Evolutionary conservation across 1,140 invertebrate species (phyloP).

Genomic region (Calephelis virginiensis): DNA sequence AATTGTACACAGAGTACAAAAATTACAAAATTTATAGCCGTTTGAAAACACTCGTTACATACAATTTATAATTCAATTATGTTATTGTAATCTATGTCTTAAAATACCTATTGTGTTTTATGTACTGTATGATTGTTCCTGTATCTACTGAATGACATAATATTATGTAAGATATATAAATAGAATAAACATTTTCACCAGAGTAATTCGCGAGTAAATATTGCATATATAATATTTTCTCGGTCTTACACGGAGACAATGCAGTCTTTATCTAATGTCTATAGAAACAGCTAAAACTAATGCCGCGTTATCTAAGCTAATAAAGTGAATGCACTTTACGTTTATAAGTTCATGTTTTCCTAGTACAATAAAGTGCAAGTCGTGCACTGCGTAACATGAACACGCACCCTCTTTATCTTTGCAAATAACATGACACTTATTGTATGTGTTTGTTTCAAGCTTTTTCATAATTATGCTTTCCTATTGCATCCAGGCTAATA

Average conservation of each 20-base stretch:
- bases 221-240: background rate
- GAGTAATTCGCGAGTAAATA: background rate
- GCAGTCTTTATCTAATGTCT: background rate
- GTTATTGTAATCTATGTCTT: too few relatives aligned
- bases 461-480: background rate
- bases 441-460: conserved; percentile 1
- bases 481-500: background rate
- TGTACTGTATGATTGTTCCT: too few relatives aligned
- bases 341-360: conserved; percentile 13
- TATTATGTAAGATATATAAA: too few relatives aligned
- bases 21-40: too few relatives aligned
- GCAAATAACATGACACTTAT: background rate
- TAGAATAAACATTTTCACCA: too few relatives aligned
- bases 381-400: conserved; percentile 2
- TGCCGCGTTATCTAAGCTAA: conserved; percentile 12
- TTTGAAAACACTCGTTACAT: too few relatives aligned
- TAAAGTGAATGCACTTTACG: conserved; percentile 15
- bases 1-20: too few relatives aligned
- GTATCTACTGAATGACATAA: too few relatives aligned
- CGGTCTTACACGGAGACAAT: background rate
- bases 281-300: conserved; percentile 15
- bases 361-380: conserved; percentile 11
- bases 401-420: conserved; percentile 9
- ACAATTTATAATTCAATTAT: too few relatives aligned
- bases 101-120: too few relatives aligned